Conservation (phyloP, 2,797 vertebrate species). For the Erethizon dorsatum region DNA sequence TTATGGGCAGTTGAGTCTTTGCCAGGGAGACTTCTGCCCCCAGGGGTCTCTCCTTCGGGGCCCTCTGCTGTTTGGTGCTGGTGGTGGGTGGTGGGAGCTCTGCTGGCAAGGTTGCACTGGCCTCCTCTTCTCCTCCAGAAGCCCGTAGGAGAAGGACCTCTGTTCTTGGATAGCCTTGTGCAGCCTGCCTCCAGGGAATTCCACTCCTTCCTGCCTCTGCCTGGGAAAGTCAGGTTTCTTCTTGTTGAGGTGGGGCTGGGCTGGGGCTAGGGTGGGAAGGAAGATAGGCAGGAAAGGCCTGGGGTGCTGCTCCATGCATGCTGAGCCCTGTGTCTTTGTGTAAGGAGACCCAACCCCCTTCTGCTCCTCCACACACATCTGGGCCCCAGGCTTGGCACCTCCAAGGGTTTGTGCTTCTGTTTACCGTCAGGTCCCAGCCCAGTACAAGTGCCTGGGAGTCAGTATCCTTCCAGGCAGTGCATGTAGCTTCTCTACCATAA, state of each 20-base stretch:
- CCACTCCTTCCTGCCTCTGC: constrained; percentile 63
- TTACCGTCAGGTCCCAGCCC: neutral
- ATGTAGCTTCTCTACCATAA: neutral
- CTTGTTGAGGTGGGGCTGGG: constrained; percentile 69
- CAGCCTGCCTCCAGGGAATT: constrained; percentile 74
- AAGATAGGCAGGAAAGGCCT: constrained; percentile 51
- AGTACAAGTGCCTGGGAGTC: neutral
- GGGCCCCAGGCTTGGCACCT: neutral
- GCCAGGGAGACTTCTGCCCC: neutral
- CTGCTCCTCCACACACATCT: neutral
- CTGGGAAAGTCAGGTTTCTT: constrained; percentile 77
- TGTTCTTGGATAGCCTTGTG: neutral
- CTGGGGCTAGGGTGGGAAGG: neutral
- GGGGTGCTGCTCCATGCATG: neutral
- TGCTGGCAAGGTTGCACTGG: neutral
- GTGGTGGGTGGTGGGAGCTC: neutral
- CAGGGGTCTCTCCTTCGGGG: neutral
- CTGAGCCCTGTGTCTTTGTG: constrained; percentile 20
- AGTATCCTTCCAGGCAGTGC: neutral
- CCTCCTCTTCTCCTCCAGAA: neutral
- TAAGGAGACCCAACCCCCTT: neutral
- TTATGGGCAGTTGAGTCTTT: constrained; percentile 37
- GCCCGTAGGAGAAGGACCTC: constrained; percentile 32
- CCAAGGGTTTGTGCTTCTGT: constrained; percentile 59
- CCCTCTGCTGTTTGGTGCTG: neutral